Base-by-base conservation (phyloP, 2,113 vertebrate genomes). In the Laterallus jamaicensis region DNA sequence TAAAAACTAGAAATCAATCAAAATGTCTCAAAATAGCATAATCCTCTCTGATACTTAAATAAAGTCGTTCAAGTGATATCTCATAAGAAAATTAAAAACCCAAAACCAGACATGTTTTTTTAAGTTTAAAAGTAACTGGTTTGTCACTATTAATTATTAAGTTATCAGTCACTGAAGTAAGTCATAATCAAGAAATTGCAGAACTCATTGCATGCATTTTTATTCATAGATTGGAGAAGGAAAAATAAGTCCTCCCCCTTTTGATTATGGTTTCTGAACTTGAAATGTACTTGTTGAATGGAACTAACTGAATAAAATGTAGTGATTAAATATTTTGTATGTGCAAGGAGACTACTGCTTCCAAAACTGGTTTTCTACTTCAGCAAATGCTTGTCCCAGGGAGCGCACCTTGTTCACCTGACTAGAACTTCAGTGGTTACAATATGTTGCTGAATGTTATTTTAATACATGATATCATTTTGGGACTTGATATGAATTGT, bases 1-100 rank as follows among this genome's bases (percentile, higher is more conserved):
- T 79, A 49, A 91, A 96, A 90, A 42, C 37, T 55, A n/a, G 25
- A 93, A 82, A 89, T 81, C 47, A 79, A 68, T 87, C 29, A 79
- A 35, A 82, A 37, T 71, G 85, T 86, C 39, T 20, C 12, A 52
- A 63, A 94, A 94, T 68, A 90, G 35, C 39, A 31, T 80, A 74
- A 69, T 70, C 77, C 11, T 78, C 9, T 60, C 24, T 94, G 31
- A 70, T 87, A 68, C 26, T 50, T 79, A 84, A 94, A 89, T 87
- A 74, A 94, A 85, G 42, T 42, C 76, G 62, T 42, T 82, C 58
- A 87, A 75, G 35, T 60, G 35, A 18, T 50, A 76, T 29, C 35
- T n/a, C 7, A 22, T 32, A 59, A 80, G 59, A 25, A 92, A 81
- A 76, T 32, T 52, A 26, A 26, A 52, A 52, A 14, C 39, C 49